phyloP scores from a whole-genome alignment of 2,113 vertebrate genomes.

The Bos indicus region DNA sequence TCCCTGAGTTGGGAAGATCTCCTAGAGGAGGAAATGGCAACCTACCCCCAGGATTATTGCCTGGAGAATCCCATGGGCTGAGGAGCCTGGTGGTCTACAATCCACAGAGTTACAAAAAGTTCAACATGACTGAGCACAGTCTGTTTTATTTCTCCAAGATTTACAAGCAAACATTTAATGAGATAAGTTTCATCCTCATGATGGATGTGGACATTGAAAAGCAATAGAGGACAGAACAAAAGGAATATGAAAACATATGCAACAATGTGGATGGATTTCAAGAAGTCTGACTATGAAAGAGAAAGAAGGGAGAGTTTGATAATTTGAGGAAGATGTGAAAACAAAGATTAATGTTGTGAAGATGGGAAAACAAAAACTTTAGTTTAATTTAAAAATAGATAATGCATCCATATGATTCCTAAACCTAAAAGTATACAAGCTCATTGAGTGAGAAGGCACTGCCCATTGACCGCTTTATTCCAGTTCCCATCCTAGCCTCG shows the following conservation, averaged over 20 bases:
- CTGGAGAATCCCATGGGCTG: not conserved
- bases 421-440: not conserved
- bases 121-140: not conserved
- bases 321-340: not conserved
- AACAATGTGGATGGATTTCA: not conserved
- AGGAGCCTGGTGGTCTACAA: not conserved
- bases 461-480: rapidly evolving
- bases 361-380: not conserved
- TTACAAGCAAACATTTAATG: not conserved
- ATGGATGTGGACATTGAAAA: not conserved
- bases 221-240: not conserved
- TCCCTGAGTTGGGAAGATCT: not conserved
- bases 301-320: not conserved
- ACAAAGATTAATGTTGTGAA: not conserved
- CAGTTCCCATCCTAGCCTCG: not conserved
- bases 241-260: not conserved
- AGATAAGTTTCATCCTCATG: not conserved
- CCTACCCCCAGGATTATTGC: not conserved
- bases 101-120: not conserved
- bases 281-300: not conserved
- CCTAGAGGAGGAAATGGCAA: not conserved
- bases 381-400: not conserved
- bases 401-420: not conserved
- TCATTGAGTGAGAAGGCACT: not conserved
- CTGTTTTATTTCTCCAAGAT: not conserved